phyloP scores from a whole-genome alignment of 1,140 invertebrate species.

The Ditylenchus dipsaci region DNA sequence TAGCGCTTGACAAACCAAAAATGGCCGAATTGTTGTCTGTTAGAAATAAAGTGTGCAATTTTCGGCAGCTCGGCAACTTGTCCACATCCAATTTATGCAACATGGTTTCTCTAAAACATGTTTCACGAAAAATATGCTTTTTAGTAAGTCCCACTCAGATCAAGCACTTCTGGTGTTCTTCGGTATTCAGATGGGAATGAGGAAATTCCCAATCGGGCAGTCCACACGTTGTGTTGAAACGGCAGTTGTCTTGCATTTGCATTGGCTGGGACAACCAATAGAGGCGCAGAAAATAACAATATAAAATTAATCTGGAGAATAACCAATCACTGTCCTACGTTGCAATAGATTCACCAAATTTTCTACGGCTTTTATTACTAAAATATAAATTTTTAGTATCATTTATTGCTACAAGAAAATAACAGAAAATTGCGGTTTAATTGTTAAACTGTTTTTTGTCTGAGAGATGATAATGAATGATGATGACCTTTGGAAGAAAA shows the following conservation, averaged over 20 bases:
- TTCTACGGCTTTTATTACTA: too few relatives aligned
- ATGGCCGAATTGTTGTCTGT: constrained; percentile 34
- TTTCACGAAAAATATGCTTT: too few relatives aligned
- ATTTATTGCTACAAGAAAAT: too few relatives aligned
- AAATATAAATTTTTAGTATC: too few relatives aligned
- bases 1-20: constrained; percentile 23
- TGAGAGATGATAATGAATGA: too few relatives aligned
- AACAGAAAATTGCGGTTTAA: too few relatives aligned
- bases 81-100: background rate
- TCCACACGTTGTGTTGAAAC: constrained; percentile 9
- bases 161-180: constrained; percentile 9
- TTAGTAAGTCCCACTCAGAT: constrained; percentile 9
- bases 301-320: too few relatives aligned
- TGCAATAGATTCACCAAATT: too few relatives aligned
- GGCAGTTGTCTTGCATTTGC: background rate
- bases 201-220: constrained; percentile 1
- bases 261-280: background rate
- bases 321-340: too few relatives aligned
- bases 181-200: constrained; percentile 20
- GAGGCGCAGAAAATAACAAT: background rate
- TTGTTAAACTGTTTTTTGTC: too few relatives aligned
- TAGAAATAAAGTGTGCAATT: constrained; percentile 34
- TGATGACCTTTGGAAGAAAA: too few relatives aligned
- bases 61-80: constrained; percentile 3
- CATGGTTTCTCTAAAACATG: constrained; percentile 4